Base-by-base conservation (phyloP, 1,140 invertebrate genomes). In the Tigriopus japonicus region DNA sequence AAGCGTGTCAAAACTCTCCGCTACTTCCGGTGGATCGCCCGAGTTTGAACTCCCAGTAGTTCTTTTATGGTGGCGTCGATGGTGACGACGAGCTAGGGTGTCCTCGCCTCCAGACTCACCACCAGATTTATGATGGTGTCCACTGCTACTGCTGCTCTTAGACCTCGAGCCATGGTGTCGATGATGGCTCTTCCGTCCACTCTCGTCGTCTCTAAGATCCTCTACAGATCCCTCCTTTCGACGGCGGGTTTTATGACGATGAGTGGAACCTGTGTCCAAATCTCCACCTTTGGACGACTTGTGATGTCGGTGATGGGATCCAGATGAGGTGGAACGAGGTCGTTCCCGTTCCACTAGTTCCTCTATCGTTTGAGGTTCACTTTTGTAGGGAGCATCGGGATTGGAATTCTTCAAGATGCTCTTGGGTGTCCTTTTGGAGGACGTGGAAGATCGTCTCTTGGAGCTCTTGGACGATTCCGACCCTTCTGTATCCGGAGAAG, bases 351-450 rank as follows among this genome's bases (percentile, higher is more conserved):
- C 55, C 14, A 23, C 42, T 15, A 28, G 21, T n/a, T 58, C 55
- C 10, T 58, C 55, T 1, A 40, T 19, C 2, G n/a, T n/a, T 6
- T 41, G 55, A 9, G 28, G 55, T 14, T 41, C 12, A 13, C 15
- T 58, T n/a, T 58, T 40, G 28, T 58, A 23, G 15, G 55, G 17
- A n/a, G 55, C 40, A n/a, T n/a, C 6, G 13, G 55, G 28, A n/a
- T 58, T 58, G 52, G 24, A 54, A 24, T n/a, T 58, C 28, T 58
- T 58, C n/a, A 58, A 24, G 41, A 42, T 58, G 14, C 55, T 41
- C 28, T 58, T 58, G 28, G n/a, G n/a, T 15, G 28, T 35, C 9
- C 28, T 35, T 9, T 35, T 35, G 28, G 28, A 35, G 9, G 28
- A 35, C 28, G 28, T 5, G 9, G 28, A 35, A 35, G 28, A 35